Conservation (phyloP, 1,140 invertebrate genomes). For the Mercenaria mercenaria region DNA sequence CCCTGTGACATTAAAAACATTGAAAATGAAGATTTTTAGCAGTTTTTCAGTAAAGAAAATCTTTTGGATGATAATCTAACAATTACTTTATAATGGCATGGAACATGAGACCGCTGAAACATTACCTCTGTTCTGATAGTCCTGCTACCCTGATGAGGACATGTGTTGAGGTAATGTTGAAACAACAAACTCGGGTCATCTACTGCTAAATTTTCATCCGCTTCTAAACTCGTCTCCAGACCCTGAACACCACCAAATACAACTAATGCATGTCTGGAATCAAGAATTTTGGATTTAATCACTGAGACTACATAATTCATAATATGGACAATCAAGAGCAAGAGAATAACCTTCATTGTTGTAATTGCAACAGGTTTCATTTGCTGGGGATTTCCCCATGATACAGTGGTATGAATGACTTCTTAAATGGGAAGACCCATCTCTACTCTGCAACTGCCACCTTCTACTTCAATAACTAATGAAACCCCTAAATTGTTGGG, state of each 20-base stretch:
- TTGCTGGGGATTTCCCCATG: too few species aligned
- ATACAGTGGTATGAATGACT: too few species aligned
- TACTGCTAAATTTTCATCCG: slow-evolving; percentile 90
- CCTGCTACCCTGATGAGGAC: slow-evolving; percentile 96
- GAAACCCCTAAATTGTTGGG: too few species aligned
- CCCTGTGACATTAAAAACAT: too few species aligned
- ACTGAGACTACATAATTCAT: too few species aligned
- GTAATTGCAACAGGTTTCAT: too few species aligned
- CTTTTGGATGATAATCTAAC: background rate
- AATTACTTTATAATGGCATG: background rate
- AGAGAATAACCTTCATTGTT: too few species aligned
- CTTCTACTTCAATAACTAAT: too few species aligned
- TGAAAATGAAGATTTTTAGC: background rate
- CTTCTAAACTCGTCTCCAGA: slow-evolving; percentile 94
- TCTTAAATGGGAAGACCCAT: too few species aligned
- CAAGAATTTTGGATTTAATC: too few species aligned
- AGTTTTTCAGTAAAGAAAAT: background rate
- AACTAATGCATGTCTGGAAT: slow-evolving; percentile 89
- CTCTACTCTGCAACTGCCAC: too few species aligned
- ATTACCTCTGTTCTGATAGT: slow-evolving; percentile 96
- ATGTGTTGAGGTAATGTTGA: slow-evolving; percentile 96
- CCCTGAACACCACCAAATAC: slow-evolving; percentile 98
- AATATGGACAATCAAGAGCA: too few species aligned
- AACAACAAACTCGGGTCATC: slow-evolving; percentile 94
- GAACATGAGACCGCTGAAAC: background rate